Evolutionary conservation across 1,140 invertebrate species (phyloP), one percentile per base, ranked within the genome.

Genomic region (Aphis craccivora): DNA sequence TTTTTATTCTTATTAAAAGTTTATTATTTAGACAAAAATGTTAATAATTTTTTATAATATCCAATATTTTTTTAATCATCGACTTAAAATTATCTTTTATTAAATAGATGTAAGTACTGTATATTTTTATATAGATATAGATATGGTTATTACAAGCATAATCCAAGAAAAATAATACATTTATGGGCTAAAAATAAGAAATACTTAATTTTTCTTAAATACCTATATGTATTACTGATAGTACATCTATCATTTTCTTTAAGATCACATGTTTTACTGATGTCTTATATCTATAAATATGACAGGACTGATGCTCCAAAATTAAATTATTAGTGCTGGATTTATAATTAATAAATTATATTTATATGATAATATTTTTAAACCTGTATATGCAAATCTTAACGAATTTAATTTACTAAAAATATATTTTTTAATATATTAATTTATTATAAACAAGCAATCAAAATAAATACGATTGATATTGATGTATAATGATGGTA

Each of bases 131-230:
- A 30, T 94, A 97, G 99, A 94, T 99, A 99, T 95, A 96, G n/a
- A 48, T 97, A 98, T 95, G 99, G 99, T 9, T 99, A 99, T 95
- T 98, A 98, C 95, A 97, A 97, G 94, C 97, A 97, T 94, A 99
- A 99, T 96, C 98, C 98, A 8, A 96, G 99, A 48, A 99, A 99
- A 96, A 99, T 99, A 99, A 98, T 99, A 1, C 96, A n/a, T 84
- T 98, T 98, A 0, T 99, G 99, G 99, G 99, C 99, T 45, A 99
- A 99, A 95, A n/a, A n/a, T 99, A 99, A 95, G 99, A 98, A 99
- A n/a, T n/a, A n/a, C n/a, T n/a, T n/a, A n/a, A n/a, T n/a, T n/a
- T n/a, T n/a, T n/a, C n/a, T n/a, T n/a, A n/a, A n/a, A n/a, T n/a
- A n/a, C n/a, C n/a, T n/a, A n/a, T n/a, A n/a, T n/a, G n/a, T n/a